Evolutionary conservation across 2,888 invertebrate genomes (phyloP).

Genomic region (Timema podura): DNA sequence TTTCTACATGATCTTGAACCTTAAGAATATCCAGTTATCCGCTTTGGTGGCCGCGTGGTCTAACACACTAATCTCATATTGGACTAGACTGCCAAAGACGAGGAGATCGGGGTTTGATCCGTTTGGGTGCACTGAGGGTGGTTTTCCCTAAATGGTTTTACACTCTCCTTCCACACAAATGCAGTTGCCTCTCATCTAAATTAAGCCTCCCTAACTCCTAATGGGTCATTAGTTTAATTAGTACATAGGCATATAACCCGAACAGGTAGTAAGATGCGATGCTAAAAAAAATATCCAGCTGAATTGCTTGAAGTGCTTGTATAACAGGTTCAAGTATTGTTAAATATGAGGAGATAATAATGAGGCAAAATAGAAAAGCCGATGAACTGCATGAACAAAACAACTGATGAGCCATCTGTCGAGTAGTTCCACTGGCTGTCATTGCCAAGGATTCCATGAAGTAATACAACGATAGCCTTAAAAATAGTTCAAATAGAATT

Average conservation of each 20-base stretch:
- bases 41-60: no score
- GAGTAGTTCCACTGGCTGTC: not conserved
- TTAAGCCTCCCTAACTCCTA: no score
- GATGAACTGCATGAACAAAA: not conserved
- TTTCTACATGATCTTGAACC: not conserved
- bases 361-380: not conserved
- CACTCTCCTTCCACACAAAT: no score
- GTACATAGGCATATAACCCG: no score
- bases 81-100: no score
- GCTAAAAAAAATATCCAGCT: not conserved
- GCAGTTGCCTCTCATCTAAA: no score
- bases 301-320: not conserved
- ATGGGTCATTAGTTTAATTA: no score
- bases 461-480: not conserved
- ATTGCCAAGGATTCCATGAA: not conserved
- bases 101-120: no score
- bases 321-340: not conserved
- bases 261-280: no score
- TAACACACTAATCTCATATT: no score
- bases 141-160: no score
- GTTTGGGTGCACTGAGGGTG: no score
- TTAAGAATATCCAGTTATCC: not conserved
- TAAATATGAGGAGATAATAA: not conserved
- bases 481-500: constrained; percentile 33
- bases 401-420: not conserved